Evolutionary conservation across 2,888 invertebrate genomes (phyloP), one percentile per base, ranked within the genome.

Genomic region (Bursaphelenchus okinawaensis): DNA sequence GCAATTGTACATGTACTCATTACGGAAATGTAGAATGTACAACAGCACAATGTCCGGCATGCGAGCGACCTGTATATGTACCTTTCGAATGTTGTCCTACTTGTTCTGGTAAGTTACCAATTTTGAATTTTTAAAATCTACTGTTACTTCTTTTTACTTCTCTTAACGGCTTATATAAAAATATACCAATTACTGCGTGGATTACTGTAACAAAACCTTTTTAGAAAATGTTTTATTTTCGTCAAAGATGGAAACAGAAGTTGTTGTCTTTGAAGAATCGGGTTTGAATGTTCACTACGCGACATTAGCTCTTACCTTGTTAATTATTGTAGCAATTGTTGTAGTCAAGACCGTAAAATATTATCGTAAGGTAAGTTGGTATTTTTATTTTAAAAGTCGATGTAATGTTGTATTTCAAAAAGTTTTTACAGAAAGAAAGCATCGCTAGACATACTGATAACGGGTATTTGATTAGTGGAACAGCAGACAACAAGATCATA

Each of bases 11-110:
- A 8, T 82, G 81, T 64, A 68, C 71, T 9, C 58, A 66, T 7
- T 76, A 74, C 12, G 78, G 81, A 20, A 72, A 73, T 52, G 70
- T 75, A 24, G 70, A 76, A 51, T 80, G 80, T 62, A 68, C 71
- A n/a, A 74, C 78, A 56, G 70, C 73, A 58, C 73, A 78, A 40
- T 80, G 80, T 61, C 78, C 78, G 0, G 66, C 29, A 9, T 69
- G 68, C 31, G 59, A 50, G 7, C 20, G 59, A 9, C 56, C 62
- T 7, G 55, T 65, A 24, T 26, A 22, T 2, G 22, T 51, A 20
- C 26, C 54, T 26, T 62, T 51, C 22, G 28, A 24, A n/a, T 69
- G 69, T 61, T 69, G 69, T 40, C 63, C 73, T 2, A 24, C 50
- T 8, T 69, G 69, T 58, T 27, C 23, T 51, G 67, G 68, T 70